These are phyloP conservation scores for Paedocypris sp. DNA, from an alignment of 2,113 vertebrate species.

Conservation along the genomic window DNA sequence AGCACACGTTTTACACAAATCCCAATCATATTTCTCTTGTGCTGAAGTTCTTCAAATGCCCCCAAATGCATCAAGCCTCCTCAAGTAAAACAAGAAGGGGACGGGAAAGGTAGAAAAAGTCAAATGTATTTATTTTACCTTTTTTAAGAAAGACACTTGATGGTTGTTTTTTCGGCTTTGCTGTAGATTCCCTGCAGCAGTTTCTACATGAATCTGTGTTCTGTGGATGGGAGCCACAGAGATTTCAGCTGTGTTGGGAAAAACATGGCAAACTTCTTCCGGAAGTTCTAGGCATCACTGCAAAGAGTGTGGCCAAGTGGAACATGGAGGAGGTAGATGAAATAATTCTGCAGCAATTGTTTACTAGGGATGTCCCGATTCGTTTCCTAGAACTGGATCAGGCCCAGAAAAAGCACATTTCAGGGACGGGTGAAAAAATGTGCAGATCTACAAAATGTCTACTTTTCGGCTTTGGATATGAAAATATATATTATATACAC, in stretches of 20 bases:
- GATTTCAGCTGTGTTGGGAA: conserved; percentile 80
- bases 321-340: conserved; percentile 73
- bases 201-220: conserved; percentile 82
- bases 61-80: conserved; percentile 74
- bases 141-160: background rate
- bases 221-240: conserved; percentile 67
- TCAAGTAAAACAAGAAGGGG: conserved; percentile 69
- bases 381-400: too few species aligned
- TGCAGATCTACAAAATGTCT: too few species aligned
- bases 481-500: too few species aligned
- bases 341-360: background rate
- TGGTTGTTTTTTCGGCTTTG: too few species aligned
- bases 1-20: background rate
- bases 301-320: conserved; percentile 80
- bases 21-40: background rate
- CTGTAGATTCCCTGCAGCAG: conserved; percentile 73
- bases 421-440: too few species aligned
- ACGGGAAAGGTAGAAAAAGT: conserved; percentile 61
- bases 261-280: conserved; percentile 82
- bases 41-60: conserved; percentile 57
- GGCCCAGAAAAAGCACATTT: too few species aligned
- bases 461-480: too few species aligned
- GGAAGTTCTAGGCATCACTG: conserved; percentile 75
- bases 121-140: background rate
- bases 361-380: too few species aligned